Conservation (phyloP, 2,113 vertebrate genomes). For the Chionomys nivalis region DNA sequence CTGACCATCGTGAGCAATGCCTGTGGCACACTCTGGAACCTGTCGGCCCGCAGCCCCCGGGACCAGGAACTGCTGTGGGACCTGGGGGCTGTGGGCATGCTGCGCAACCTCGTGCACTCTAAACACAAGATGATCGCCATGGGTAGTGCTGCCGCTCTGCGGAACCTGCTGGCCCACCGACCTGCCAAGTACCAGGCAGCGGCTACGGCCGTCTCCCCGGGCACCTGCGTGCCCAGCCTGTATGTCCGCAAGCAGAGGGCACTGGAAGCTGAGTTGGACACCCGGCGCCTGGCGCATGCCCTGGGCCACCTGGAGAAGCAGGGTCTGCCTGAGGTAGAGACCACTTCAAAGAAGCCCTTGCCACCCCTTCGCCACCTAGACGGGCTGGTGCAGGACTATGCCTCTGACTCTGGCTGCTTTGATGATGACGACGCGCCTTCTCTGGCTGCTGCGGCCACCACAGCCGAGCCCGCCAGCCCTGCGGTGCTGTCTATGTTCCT, state of each 20-base stretch:
- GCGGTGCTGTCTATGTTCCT: slow-evolving; percentile 95
- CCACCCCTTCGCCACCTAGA: slow-evolving; percentile 91
- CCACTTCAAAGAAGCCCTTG: slow-evolving; percentile 88
- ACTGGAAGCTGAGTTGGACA: slow-evolving; percentile 95
- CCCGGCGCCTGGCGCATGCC: slow-evolving; percentile 94
- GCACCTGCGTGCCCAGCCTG: slow-evolving; percentile 95
- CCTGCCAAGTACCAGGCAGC: slow-evolving; percentile 95
- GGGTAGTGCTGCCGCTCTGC: slow-evolving; percentile 96
- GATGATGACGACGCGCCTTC: slow-evolving; percentile 96
- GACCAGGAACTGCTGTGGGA: slow-evolving; percentile 99
- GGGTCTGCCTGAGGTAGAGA: slow-evolving; percentile 89
- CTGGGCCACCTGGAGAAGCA: slow-evolving; percentile 95
- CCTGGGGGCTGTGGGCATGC: slow-evolving; percentile 96
- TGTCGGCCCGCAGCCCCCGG: slow-evolving; percentile 93
- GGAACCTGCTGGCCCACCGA: slow-evolving; percentile 96
- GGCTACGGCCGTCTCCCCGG: slow-evolving; percentile 91
- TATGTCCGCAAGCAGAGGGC: slow-evolving; percentile 98
- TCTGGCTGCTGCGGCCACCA: slow-evolving; percentile 89
- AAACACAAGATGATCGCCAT: slow-evolving; percentile 99
- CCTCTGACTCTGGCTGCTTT: slow-evolving; percentile 97
- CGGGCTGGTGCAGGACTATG: slow-evolving; percentile 95
- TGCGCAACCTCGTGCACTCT: slow-evolving; percentile 98
- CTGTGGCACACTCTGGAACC: slow-evolving; percentile 99
- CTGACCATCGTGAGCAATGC: slow-evolving; percentile 99
- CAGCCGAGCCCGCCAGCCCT: slow-evolving; percentile 83